Base-by-base conservation (phyloP, 2,888 invertebrate species). In the Thymelicus lineola region DNA sequence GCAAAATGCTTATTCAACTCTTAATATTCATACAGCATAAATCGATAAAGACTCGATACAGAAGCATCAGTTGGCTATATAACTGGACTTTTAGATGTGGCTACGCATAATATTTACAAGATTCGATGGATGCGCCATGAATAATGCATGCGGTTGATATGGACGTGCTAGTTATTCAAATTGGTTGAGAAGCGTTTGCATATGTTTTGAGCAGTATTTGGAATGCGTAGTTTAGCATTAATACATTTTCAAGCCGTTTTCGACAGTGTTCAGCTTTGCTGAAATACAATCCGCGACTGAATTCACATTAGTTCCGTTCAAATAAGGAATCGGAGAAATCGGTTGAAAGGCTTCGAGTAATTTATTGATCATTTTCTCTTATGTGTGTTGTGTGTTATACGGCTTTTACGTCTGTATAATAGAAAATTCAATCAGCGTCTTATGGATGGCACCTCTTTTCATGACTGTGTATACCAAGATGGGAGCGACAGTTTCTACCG, bases 41-140 rank as follows among this genome's bases (percentile, higher is more conserved):
- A 50, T 50, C 50, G 15, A 50, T 50, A 15, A 7, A 48, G 7
- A 4, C 48, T 50, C 17, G 53, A 53, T 53, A 53, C 20, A 12
- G n/a, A 53, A 53, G 20, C 53, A 17, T 53, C 53, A 20, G 53
- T 53, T 20, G 53, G 53, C 53, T 53, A 53, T 50, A 50, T 53
- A 53, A 53, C 53, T 53, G 53, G 53, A 20, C 53, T 53, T 53
- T 53, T 57, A 36, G 46, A 46, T 58, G 58, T 38, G 59, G 58
- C 38, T 6, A 17, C 59, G 66, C 60, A 67, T 60, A 67, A 53
- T 67, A 67, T 67, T 60, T 60, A 67, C 66, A 42, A 60, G 50
- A 67, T 67, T 53, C 28, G 60, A 67, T 53, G 42, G 60, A 60
- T 38, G 38, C 15, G 12, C 36, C 28, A 60, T 67, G 66, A 67